Evolutionary conservation across 2,888 invertebrate species (phyloP), one percentile per base, ranked within the genome.

Genomic region (Ischnura elegans): DNA sequence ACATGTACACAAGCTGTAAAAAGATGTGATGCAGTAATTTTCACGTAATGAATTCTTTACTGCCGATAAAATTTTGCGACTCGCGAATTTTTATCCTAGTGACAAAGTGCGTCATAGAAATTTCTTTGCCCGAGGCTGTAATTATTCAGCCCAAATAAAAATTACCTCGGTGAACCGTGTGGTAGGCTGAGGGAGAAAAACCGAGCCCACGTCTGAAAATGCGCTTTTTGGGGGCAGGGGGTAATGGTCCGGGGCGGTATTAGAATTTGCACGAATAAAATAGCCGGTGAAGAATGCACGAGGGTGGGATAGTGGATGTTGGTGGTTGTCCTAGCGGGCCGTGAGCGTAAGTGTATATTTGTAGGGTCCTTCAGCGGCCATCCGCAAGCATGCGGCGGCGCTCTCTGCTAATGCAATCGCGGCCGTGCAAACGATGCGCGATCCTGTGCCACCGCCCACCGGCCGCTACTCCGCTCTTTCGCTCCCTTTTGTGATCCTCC

Each of bases 221-320:
- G 6, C 10, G 45, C 45, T 43, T 43, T 45, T 25, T 10, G 46
- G 42, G 86, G 8, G n/a, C n/a, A 45, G 46, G 4, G 86, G 43
- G 29, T 13, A 43, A 86, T 86, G 46, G 86, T 8, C 43, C 43
- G 46, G 10, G 42, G 45, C 46, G 46, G 45, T 66, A 43, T 45
- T n/a, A 42, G n/a, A n/a, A 61, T n/a, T 61, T 13, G 43, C n/a
- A n/a, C 10, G 90, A 61, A 90, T 66, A 90, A 43, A 86, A 90
- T 66, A 61, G 43, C 16, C n/a, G 36, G 90, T 43, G 43, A 90
- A 61, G 90, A 90, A 90, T 90, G 90, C 90, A n/a, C 16, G 45
- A 21, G 36, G 42, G 25, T n/a, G n/a, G n/a, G n/a, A 10, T 2
- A n/a, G 45, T 43, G 86, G n/a, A 43, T 90, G 45, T 90, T 45